A percentile compares a stretch with the other conserved stretches of the same genome.
phyloP scores from a whole-genome alignment of 2,888 invertebrate species.

The Pantelozetes paolii region DNA sequence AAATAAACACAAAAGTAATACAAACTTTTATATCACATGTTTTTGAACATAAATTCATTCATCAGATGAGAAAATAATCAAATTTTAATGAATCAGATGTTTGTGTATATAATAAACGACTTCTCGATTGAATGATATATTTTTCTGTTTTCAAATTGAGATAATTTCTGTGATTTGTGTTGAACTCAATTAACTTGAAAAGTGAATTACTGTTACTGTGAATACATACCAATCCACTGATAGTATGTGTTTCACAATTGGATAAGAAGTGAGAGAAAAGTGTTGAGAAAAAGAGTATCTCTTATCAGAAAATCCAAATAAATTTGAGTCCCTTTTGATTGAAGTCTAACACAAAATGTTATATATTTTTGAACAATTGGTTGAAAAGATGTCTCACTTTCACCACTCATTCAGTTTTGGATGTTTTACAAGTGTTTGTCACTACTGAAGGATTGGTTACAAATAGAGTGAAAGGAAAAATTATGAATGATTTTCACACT shows the following conservation, averaged over 20 bases:
- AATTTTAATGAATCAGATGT: background rate
- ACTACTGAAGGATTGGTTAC: too few species aligned
- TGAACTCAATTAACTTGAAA: constrained; percentile 16
- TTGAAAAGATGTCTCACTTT: background rate
- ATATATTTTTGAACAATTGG: background rate
- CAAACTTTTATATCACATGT: too few species aligned
- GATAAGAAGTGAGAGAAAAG: background rate
- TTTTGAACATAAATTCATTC: constrained; percentile 4
- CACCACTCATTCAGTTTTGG: too few species aligned
- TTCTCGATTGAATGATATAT: constrained; percentile 5
- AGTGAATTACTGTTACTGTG: background rate
- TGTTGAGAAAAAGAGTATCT: background rate
- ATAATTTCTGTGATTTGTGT: background rate
- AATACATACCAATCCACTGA: constrained; percentile 3
- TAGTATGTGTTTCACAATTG: background rate
- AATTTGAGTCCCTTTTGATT: background rate
- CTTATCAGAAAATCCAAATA: background rate
- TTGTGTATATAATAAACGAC: constrained; percentile 3
- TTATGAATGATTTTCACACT: too few species aligned
- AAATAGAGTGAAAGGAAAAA: too few species aligned
- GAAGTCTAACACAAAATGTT: background rate
- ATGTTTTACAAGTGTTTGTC: too few species aligned
- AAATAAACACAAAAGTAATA: too few species aligned
- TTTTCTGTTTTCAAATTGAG: background rate
- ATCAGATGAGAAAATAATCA: background rate